Percentiles rank a stretch among this genome's conserved stretches.
Evolutionary conservation across 2,888 invertebrate species (phyloP).

Genomic region (Cryptocephalus moraei): DNA sequence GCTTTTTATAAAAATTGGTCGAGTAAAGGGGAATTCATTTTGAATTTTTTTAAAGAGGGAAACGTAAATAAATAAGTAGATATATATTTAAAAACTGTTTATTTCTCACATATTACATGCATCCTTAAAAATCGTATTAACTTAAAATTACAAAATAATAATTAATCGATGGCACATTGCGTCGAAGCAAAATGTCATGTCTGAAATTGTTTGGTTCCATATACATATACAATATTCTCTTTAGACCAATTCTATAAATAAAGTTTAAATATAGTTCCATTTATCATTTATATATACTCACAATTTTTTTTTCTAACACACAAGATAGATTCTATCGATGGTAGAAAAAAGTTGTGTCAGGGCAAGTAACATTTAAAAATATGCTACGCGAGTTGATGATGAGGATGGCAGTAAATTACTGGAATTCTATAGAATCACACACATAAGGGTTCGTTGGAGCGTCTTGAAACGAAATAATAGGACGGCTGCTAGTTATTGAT

Average conservation of each 20-base stretch:
- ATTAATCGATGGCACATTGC: slow-evolving; percentile 30
- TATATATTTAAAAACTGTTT: background rate
- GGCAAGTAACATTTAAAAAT: slow-evolving; percentile 7
- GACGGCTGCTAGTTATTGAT: too few species aligned
- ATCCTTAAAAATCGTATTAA: background rate
- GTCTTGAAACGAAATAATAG: too few species aligned
- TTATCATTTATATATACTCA: slow-evolving; percentile 5
- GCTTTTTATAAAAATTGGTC: too few species aligned
- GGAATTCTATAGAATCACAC: too few species aligned
- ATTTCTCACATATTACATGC: background rate
- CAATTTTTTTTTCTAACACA: slow-evolving; percentile 8
- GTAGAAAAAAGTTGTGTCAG: slow-evolving; percentile 11
- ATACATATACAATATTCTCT: slow-evolving; percentile 8
- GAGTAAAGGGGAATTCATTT: too few species aligned
- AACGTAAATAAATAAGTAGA: background rate
- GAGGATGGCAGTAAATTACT: too few species aligned
- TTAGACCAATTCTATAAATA: slow-evolving; percentile 5
- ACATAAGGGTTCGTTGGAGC: too few species aligned
- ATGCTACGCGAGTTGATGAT: slow-evolving; percentile 1
- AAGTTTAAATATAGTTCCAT: slow-evolving; percentile 3
- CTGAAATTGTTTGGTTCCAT: slow-evolving; percentile 16
- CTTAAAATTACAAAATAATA: slow-evolving; percentile 20
- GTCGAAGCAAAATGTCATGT: slow-evolving; percentile 29
- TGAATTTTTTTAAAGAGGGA: too few species aligned
- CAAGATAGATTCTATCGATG: slow-evolving; percentile 11